Conservation (phyloP, 2,113 vertebrate genomes). For the Grallaria varia region DNA sequence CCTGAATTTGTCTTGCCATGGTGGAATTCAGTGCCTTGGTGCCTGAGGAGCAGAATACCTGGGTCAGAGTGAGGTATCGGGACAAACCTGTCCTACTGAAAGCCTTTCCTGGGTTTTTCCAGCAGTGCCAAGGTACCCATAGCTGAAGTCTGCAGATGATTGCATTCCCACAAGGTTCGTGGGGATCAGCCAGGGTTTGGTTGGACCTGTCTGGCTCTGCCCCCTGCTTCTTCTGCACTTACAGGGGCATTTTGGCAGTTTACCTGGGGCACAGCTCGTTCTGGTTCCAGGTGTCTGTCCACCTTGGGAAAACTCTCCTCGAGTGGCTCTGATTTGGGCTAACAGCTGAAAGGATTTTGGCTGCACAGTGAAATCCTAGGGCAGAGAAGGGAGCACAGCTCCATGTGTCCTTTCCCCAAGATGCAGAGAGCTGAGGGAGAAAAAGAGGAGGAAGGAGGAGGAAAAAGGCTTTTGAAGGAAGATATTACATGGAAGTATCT, state of each 20-base stretch:
- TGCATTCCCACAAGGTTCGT: accelerated
- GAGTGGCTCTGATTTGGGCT: not conserved
- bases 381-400: not conserved
- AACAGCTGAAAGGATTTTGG: not conserved
- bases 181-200: not conserved
- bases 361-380: not conserved
- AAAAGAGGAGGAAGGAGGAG: no score
- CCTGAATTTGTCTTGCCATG: accelerated
- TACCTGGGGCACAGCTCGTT: not conserved
- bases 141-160: not conserved
- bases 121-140: not conserved
- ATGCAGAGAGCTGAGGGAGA: not conserved
- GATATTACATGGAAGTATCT: not conserved
- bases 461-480: not conserved
- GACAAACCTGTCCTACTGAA: not conserved
- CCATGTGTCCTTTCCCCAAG: not conserved
- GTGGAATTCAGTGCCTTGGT: not conserved
- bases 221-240: not conserved
- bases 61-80: not conserved
- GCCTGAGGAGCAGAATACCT: not conserved
- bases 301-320: not conserved
- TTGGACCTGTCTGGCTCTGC: not conserved
- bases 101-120: not conserved
- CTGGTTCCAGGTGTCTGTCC: not conserved
- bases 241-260: not conserved